Conservation (phyloP, 2,888 invertebrate genomes). For the Oscheius sp. region DNA sequence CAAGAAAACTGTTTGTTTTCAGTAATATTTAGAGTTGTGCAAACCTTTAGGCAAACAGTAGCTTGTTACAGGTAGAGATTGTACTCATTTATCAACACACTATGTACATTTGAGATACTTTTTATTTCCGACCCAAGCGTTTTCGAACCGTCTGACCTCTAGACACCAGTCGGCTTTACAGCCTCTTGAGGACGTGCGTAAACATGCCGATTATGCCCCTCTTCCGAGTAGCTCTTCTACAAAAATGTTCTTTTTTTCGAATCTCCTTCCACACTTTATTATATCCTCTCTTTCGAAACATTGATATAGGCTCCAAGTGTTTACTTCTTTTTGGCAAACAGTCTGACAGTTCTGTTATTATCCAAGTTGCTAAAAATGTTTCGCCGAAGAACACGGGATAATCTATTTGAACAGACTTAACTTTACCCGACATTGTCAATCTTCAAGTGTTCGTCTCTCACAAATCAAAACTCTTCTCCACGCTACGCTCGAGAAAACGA, state of each 20-base stretch:
- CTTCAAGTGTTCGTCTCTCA: slow-evolving; percentile 19
- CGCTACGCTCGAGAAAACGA: too few species aligned
- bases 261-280: not conserved
- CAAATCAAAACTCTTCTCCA: not conserved
- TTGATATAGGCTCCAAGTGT: too few species aligned
- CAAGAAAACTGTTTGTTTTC: too few species aligned
- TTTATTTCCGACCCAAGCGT: too few species aligned
- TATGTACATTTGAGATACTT: too few species aligned
- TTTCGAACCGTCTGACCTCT: slow-evolving; percentile 7
- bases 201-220: slow-evolving; percentile 23
- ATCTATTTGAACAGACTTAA: not conserved
- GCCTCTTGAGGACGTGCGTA: slow-evolving; percentile 10
- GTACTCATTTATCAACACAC: too few species aligned
- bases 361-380: not conserved
- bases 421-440: not conserved
- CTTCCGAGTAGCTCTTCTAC: slow-evolving; percentile 18
- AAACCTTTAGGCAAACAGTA: slow-evolving; percentile 21
- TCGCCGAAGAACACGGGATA: not conserved
- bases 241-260: not conserved
- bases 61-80: not conserved
- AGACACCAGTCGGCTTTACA: slow-evolving; percentile 19
- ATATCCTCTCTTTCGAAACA: not conserved
- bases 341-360: not conserved
- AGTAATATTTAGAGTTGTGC: not conserved
- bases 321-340: too few species aligned